Evolutionary conservation across 2,113 vertebrate genomes (phyloP), one percentile per base, ranked within the genome.

Genomic region (Orycteropus afer): DNA sequence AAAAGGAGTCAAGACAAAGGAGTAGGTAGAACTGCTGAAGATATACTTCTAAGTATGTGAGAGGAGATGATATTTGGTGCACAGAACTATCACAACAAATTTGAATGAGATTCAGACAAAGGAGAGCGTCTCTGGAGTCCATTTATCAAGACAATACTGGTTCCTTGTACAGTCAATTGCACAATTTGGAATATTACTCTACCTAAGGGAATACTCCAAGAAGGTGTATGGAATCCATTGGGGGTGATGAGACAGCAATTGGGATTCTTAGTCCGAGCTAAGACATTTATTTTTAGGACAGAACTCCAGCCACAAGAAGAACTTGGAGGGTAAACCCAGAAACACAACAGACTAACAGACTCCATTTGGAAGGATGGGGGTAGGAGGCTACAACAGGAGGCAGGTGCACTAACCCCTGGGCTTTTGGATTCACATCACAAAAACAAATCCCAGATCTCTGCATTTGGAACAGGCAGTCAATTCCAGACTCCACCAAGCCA

Each of bases 171-270:
- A 49, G 7, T 7, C 0, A 1, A 32, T 2, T 15, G 0, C 32
- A 40, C 67, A 47, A 57, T 40, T 82, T 83, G 27, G 23, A 67
- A 49, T 0, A 45, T 0, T 7, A 3, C 45, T 78, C 49, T 23
- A 42, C 74, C 32, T 3, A 20, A 73, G 25, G 12, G 1, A 13
- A 22, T 23, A 3, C 32, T 40, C 12, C 13, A 45, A 13, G 65
- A 69, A 15, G 2, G 22, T 6, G 0, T 27, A 4, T 25, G 13
- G 27, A 79, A 7, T 2, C 4, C 20, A 29, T 13, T 12, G 49
- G 13, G 3, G 2, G 2, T 11, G 2, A 9, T 42, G 69, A 61
- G 10, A 67, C 3, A 14, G 77, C 14, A 4, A 20, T 7, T 32
- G 4, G 47, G 79, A 32, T 0, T 90, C 34, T 7, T 20, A 42